Evolutionary conservation across 2,113 vertebrate genomes (phyloP), one percentile per base, ranked within the genome.

Genomic region (Paraplagusia blochii): DNA sequence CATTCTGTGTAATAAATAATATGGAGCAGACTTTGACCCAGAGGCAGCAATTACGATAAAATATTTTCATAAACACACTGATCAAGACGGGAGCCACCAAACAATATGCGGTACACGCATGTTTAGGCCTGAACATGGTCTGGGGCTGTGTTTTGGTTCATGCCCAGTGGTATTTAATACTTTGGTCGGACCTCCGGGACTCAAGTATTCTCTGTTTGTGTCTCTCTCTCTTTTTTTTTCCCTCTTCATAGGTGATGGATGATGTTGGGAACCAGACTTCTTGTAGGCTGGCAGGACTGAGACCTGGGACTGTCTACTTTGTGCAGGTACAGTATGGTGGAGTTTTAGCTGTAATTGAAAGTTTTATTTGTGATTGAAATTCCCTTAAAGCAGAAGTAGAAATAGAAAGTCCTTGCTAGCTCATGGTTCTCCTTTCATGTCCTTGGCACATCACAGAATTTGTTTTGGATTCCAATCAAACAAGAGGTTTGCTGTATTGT

Each of bases 201-300:
- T 76, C 60, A 65, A 2, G 47, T 29, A 54, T 45, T 69, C 63
- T 69, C 19, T 81, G 63, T 83, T 62, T 76, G 49, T 69, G 58
- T 77, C 36, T 16, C n/a, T n/a, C n/a, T n/a, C n/a, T 44, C 7
- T 12, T 55, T 5, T 16, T 33, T 16, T 17, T 1, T 39, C 52
- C 38, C 50, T 33, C 0, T n/a, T 0, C 11, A 7, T 83, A 99
- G 96, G 94, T 99, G 34, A 95, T 99, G 81, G 93, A 98, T 1
- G 95, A 99, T 0, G 92, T 97, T 40, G 95, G 96, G 62, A 99
- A 99, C 82, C 95, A 98, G 87, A 99, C 96, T 0, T 96, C 95
- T 0, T 99, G 96, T 17, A 92, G 95, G 50, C 80, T 99, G 80
- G 96, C 96, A 0, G 96, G 96, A 17, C 89, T 99, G 47, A 91